These are phyloP conservation scores for Gallinago stenura DNA, from an alignment of 2,797 vertebrate genomes.

Conservation along the genomic window DNA sequence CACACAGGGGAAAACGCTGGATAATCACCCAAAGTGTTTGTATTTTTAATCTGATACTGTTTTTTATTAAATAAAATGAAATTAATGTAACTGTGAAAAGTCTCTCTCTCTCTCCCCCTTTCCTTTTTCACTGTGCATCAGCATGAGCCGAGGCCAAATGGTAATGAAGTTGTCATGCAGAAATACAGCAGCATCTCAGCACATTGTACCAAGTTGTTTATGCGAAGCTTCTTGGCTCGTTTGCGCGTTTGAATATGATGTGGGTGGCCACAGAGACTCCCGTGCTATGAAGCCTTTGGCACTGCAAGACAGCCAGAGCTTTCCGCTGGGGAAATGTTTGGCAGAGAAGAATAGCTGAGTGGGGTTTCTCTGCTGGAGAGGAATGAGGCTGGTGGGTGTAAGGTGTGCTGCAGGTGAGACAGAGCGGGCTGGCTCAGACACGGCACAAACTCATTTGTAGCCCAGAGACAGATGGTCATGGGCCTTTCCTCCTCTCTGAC, in stretches of 20 bases:
- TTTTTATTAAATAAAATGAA: constrained; percentile 84
- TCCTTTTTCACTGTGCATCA: not conserved
- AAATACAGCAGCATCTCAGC: constrained; percentile 22
- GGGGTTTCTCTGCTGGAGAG: not conserved
- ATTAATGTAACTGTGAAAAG: constrained; percentile 71
- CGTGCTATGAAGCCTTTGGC: not conserved
- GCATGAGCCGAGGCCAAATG: not conserved
- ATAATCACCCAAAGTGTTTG: constrained; percentile 82
- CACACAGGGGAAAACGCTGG: constrained; percentile 77
- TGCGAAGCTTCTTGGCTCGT: constrained; percentile 41
- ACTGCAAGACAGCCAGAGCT: not conserved
- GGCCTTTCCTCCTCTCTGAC: not conserved
- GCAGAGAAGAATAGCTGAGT: not conserved
- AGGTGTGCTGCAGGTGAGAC: not conserved
- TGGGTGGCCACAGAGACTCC: constrained; percentile 41
- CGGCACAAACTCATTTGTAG: not conserved
- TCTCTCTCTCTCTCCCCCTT: constrained; percentile 32
- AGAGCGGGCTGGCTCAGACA: not conserved
- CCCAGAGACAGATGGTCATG: not conserved
- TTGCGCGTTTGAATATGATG: constrained; percentile 2
- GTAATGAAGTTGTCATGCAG: constrained; percentile 44
- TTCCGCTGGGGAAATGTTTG: not conserved
- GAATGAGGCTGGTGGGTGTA: not conserved
- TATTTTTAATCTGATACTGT: constrained; percentile 82
- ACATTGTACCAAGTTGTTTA: constrained; percentile 39